These are phyloP conservation scores for Penaeus monodon DNA, from an alignment of 2,888 invertebrate genomes.

Conservation along the genomic window DNA sequence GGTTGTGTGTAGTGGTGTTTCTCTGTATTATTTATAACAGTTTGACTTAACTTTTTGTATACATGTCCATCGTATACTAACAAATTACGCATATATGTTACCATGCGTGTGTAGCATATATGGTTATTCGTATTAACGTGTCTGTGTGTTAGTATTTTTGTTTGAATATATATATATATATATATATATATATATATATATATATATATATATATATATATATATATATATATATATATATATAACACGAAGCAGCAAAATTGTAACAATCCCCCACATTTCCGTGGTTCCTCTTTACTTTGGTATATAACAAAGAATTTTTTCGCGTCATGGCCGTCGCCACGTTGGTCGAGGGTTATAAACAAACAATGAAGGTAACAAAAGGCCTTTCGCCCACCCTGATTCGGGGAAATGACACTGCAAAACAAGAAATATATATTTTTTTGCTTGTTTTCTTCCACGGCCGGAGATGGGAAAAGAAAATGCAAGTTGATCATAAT, in stretches of 20 bases:
- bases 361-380: slow-evolving; percentile 54
- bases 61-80: too few species aligned
- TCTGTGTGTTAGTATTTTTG: slow-evolving; percentile 6
- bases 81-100: too few species aligned
- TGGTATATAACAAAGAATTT: neutral
- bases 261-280: neutral
- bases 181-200: slow-evolving; percentile 13
- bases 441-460: neutral
- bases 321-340: neutral
- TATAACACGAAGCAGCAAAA: slow-evolving; percentile 20
- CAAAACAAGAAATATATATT: slow-evolving; percentile 27
- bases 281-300: slow-evolving; percentile 3
- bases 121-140: too few species aligned
- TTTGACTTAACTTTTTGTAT: too few species aligned
- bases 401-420: slow-evolving; percentile 27
- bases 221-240: slow-evolving; percentile 19
- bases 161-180: neutral
- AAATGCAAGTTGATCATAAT: too few species aligned
- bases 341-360: slow-evolving; percentile 32
- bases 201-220: slow-evolving; percentile 19
- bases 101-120: too few species aligned
- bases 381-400: slow-evolving; percentile 32
- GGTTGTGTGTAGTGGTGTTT: too few species aligned
- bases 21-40: too few species aligned
- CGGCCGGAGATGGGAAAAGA: too few species aligned